phyloP scores from a whole-genome alignment of 2,113 vertebrate species.

The Anguilla rostrata region DNA sequence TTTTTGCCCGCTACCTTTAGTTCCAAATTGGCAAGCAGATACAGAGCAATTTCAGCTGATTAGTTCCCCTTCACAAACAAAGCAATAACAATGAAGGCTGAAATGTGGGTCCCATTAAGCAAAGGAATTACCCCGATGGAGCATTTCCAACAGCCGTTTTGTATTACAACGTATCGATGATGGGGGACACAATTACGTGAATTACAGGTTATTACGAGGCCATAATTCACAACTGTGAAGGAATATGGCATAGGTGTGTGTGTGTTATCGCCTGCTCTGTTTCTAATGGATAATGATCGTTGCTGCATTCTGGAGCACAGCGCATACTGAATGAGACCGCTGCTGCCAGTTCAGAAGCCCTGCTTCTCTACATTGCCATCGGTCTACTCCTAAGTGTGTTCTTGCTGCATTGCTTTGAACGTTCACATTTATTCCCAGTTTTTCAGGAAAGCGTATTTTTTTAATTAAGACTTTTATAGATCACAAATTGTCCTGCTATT shows the following conservation, averaged over 20 bases:
- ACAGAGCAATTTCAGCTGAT: constrained; percentile 33
- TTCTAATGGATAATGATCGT: not conserved
- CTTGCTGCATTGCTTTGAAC: not conserved
- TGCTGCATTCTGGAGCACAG: not conserved
- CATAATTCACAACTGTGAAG: not conserved
- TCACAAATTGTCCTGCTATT: not conserved
- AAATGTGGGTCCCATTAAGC: constrained; percentile 22
- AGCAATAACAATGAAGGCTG: constrained; percentile 24
- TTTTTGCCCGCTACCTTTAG: not conserved
- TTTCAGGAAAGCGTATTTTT: not conserved
- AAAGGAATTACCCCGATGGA: constrained; percentile 5
- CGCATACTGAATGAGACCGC: not conserved
- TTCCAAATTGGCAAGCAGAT: constrained; percentile 20
- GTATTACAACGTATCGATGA: not conserved
- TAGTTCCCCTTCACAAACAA: constrained; percentile 33
- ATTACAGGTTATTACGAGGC: not conserved
- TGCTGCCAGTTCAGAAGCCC: not conserved
- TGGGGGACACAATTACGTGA: not conserved
- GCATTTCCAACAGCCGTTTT: not conserved
- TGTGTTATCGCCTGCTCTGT: not conserved
- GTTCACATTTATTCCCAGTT: not conserved
- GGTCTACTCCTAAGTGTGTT: not conserved
- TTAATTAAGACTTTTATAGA: not conserved
- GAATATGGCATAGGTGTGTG: not conserved
- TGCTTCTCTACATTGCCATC: not conserved